Evolutionary conservation across 1,140 invertebrate genomes (phyloP).

Genomic region (Papilio dardanus): DNA sequence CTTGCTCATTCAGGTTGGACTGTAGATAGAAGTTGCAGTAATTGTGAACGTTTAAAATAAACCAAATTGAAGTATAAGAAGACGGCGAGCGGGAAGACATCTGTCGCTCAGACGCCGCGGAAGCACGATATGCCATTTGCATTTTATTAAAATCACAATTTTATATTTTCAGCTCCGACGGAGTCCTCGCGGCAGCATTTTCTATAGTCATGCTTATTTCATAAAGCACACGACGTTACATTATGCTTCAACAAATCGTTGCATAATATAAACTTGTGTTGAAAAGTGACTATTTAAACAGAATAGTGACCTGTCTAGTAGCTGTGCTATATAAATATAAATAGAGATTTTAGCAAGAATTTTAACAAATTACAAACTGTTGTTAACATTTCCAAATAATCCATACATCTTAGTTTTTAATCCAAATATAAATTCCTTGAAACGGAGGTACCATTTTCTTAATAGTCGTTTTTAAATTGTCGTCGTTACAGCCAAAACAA

Average conservation of each 20-base stretch:
- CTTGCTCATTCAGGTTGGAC: too few relatives aligned
- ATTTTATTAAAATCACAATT: slow-evolving; percentile 63
- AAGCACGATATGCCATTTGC: slow-evolving; percentile 49
- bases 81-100: not conserved
- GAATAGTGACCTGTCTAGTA: too few relatives aligned
- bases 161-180: slow-evolving; percentile 36
- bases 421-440: slow-evolving; percentile 6
- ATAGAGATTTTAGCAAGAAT: too few relatives aligned
- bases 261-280: not conserved
- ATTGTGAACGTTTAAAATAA: not conserved
- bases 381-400: too few relatives aligned
- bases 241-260: slow-evolving; percentile 8
- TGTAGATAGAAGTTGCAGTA: too few relatives aligned
- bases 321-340: too few relatives aligned
- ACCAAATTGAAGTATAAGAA: not conserved
- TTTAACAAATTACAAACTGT: too few relatives aligned
- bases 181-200: slow-evolving; percentile 1
- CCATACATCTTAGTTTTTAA: slow-evolving; percentile 20
- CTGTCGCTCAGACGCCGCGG: slow-evolving; percentile 41
- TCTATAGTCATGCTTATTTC: slow-evolving; percentile 28
- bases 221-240: not conserved
- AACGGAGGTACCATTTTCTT: not conserved
- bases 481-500: slow-evolving; percentile 68
- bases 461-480: slow-evolving; percentile 1
- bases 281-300: too few relatives aligned